Evolutionary conservation across 2,888 invertebrate species (phyloP).

Genomic region (Hemicrepidius hirtus): DNA sequence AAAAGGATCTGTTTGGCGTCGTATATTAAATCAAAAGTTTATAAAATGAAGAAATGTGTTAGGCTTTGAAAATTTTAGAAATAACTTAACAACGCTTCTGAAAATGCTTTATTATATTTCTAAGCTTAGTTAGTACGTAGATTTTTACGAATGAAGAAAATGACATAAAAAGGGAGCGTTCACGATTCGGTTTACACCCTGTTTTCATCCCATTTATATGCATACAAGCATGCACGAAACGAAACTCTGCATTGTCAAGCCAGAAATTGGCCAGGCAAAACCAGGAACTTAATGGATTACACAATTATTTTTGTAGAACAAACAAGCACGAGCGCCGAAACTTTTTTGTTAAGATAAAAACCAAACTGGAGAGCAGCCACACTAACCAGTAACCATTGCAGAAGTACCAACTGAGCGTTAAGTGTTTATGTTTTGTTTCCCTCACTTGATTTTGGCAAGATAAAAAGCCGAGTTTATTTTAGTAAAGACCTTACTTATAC

Average conservation of each 20-base stretch:
- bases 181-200: conserved; percentile 23
- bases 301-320: conserved; percentile 32
- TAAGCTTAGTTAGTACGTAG: conserved; percentile 10
- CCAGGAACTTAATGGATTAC: conserved; percentile 34
- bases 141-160: conserved; percentile 16
- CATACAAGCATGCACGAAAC: conserved; percentile 23
- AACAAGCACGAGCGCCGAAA: conserved; percentile 14
- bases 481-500: conserved; percentile 26
- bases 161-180: conserved; percentile 28
- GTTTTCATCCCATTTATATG: conserved; percentile 27
- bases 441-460: conserved; percentile 23
- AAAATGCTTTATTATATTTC: neutral
- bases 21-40: neutral
- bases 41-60: too few relatives aligned
- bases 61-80: too few relatives aligned
- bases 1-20: conserved; percentile 3
- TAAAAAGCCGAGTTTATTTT: conserved; percentile 27
- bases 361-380: conserved; percentile 12
- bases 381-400: conserved; percentile 29
- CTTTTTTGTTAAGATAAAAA: conserved; percentile 25
- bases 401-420: conserved; percentile 32
- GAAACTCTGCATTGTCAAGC: conserved; percentile 27
- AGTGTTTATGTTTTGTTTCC: conserved; percentile 30
- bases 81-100: too few relatives aligned
- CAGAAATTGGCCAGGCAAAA: conserved; percentile 28